These are phyloP conservation scores for Cranoglanis bouderius DNA, from an alignment of 2,113 vertebrate species.

Conservation along the genomic window DNA sequence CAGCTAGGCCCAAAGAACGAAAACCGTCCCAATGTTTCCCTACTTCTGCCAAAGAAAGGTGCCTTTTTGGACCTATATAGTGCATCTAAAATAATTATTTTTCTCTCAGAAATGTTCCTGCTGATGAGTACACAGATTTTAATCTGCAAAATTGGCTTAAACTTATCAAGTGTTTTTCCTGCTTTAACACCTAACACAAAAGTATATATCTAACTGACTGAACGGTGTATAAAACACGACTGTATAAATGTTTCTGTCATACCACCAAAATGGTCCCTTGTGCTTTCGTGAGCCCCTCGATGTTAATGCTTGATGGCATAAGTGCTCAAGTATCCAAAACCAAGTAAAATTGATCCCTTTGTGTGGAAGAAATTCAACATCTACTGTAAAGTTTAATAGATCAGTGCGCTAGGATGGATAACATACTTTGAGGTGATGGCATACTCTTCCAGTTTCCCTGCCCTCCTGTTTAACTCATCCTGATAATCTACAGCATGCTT, in stretches of 20 bases:
- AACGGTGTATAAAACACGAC: background rate
- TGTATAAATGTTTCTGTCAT: background rate
- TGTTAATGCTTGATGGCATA: background rate
- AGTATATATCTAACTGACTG: background rate
- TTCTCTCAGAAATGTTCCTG: background rate
- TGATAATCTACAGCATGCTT: conserved; percentile 77
- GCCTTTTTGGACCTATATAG: background rate
- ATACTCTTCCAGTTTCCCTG: conserved; percentile 87
- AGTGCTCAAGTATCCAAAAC: background rate
- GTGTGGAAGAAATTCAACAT: background rate
- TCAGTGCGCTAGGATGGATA: background rate
- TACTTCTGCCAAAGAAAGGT: background rate
- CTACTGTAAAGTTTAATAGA: background rate
- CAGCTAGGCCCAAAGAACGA: background rate
- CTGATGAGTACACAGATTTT: background rate
- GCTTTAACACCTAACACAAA: background rate
- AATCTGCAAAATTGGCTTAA: background rate
- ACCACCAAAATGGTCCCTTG: background rate
- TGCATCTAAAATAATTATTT: too few relatives aligned
- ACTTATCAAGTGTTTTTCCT: background rate
- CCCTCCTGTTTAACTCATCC: conserved; percentile 78
- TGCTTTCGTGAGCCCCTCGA: background rate
- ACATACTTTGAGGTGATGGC: conserved; percentile 81
- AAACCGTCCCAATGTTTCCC: too few relatives aligned
- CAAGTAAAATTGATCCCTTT: background rate